Base-by-base conservation (phyloP, 2,113 vertebrate species). In the Nycticryphes semicollaris region DNA sequence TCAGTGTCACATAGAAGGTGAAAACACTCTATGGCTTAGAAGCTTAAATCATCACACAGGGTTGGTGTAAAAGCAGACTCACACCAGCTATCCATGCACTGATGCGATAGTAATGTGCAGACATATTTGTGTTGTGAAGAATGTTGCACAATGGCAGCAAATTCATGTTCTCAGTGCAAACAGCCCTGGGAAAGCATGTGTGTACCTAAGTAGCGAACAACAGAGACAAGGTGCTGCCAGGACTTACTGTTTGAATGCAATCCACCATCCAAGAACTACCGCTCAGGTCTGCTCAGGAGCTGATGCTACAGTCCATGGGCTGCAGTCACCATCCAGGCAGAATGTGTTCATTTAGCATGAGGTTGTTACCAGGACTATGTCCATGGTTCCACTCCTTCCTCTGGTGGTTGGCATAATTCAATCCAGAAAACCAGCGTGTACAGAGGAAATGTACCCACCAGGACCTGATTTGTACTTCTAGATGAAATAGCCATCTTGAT, bases 91-190 rank as follows among this genome's bases (percentile, higher is more conserved):
- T 41, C 20, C 21, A 35, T 35, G 5, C 48, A 77, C 28, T 60
- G 25, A n/a, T 31, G 13, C 63, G 41, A 59, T 77, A 35, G 50
- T 60, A 57, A 39, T 59, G 30, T 74, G 56, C 27, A 24, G 72
- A 43, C 0, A 0, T 28, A 0, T 28, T 53, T 86, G 15, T 53
- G 7, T 30, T 73, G 57, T 83, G 59, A 87, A 14, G 35, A 47
- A 25, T 2, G 3, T 11, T 66, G 37, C 60, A 56, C 37, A 43
- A 1, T 31, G 30, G 23, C 54, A 88, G 33, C 28, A 59, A 79
- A 89, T 45, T 28, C 31, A 27, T 20, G 3, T 51, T 68, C 51
- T 48, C 1, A 9, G 53, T 37, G 43, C 60, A 82, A 66, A 60
- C 53, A 76, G 77, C 23, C 48, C 27, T 37, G 20, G 22, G 41